These are phyloP conservation scores for Solea senegalensis DNA, from an alignment of 2,113 vertebrate species.

Conservation along the genomic window DNA sequence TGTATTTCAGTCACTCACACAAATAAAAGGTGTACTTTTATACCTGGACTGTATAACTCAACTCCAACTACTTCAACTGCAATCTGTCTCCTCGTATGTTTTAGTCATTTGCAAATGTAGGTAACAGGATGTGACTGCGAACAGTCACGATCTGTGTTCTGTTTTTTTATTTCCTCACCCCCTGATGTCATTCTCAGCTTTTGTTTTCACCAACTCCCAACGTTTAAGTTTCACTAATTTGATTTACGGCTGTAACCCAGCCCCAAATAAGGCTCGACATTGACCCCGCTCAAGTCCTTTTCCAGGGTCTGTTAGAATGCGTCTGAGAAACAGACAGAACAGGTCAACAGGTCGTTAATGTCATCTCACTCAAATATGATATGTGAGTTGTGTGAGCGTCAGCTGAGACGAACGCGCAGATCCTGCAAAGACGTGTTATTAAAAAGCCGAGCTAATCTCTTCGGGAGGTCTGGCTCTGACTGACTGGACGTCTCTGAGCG, in stretches of 20 bases:
- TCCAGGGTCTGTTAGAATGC: constrained; percentile 51
- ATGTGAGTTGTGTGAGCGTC: neutral
- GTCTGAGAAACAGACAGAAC: constrained; percentile 25
- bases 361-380: neutral
- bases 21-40: no score
- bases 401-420: constrained; percentile 16
- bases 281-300: constrained; percentile 35
- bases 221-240: constrained; percentile 53
- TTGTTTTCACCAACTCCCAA: constrained; percentile 32
- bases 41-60: no score
- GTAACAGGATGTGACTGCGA: no score
- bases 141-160: no score
- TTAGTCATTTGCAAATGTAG: no score
- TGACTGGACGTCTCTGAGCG: constrained; percentile 43
- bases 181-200: constrained; percentile 40
- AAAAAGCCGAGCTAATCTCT: constrained; percentile 45
- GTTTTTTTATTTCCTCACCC: neutral
- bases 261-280: constrained; percentile 36
- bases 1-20: no score
- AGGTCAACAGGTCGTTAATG: constrained; percentile 20
- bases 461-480: constrained; percentile 30
- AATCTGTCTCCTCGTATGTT: no score
- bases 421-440: constrained; percentile 42
- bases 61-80: no score
- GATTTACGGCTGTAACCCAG: constrained; percentile 36